Evolutionary conservation across 2,888 invertebrate species (phyloP).

Genomic region (Drosophila anomelani): DNA sequence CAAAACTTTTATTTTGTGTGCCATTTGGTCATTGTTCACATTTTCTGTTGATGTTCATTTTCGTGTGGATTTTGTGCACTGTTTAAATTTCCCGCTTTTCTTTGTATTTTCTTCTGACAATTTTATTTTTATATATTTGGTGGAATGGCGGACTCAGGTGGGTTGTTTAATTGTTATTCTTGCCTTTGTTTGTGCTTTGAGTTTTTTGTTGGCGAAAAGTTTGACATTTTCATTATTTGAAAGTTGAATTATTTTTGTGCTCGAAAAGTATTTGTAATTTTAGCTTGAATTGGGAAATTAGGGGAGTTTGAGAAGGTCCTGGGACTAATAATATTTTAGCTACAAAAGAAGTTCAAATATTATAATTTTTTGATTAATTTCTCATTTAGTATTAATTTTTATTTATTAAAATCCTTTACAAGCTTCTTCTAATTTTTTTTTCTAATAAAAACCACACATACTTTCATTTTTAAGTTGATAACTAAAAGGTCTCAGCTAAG

Average conservation of each 20-base stretch:
- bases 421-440: background rate
- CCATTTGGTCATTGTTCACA: conserved; percentile 41
- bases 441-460: background rate
- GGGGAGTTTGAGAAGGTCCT: background rate
- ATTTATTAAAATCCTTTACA: background rate
- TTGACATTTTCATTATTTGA: conserved; percentile 28
- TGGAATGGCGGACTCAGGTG: conserved; percentile 26
- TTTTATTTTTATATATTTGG: conserved; percentile 39
- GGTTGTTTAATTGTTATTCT: conserved; percentile 15
- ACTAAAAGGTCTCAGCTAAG: background rate
- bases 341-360: too few species aligned
- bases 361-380: too few species aligned
- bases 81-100: conserved; percentile 44
- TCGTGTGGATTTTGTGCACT: background rate
- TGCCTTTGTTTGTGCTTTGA: conserved; percentile 2
- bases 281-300: too few species aligned
- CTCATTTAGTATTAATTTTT: background rate
- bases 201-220: conserved; percentile 9
- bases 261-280: background rate
- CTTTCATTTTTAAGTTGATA: background rate
- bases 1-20: conserved; percentile 38
- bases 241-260: background rate
- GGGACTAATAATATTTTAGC: background rate
- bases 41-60: conserved; percentile 33
- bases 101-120: conserved; percentile 40